Base-by-base conservation (phyloP, 2,113 vertebrate genomes). In the Laterallus jamaicensis region DNA sequence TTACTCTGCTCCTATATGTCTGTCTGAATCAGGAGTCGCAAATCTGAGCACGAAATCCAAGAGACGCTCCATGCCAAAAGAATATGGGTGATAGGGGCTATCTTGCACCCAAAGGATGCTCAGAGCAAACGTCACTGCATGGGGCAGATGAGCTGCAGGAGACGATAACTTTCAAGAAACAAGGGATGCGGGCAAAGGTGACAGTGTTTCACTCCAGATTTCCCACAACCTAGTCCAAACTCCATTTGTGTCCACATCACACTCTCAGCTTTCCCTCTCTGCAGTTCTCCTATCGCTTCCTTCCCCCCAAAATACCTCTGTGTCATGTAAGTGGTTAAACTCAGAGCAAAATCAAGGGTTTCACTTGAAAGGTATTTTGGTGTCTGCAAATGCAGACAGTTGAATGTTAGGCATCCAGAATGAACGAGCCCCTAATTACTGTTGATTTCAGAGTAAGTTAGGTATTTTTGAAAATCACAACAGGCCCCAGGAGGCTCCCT, bases 381-480 rank as follows among this genome's bases (percentile, higher is more conserved):
- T 56, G 15, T 12, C 68, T 82, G 55, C 74, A 85, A 52, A 79
- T 76, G 49, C 25, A 76, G 70, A 4, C 26, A 59, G 60, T 58
- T 86, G 54, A 2, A 5, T 54, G 26, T 18, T 79, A 82, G 49
- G 39, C 42, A 75, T 87, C 87, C n/a, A 82, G 55, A 70, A 56
- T 9, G 64, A 79, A 79, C 0, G 2, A 52, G 35, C 79, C 44
- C 55, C 58, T 82, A 73, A 69, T 88, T 88, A 44, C 55, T 59
- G 70, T 90, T 86, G 68, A 82, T 80, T 88, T 92, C 44, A 44
- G 85, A 44, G 22, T 63, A 54, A 63, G 55, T 44, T 69, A 28
- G 49, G 60, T 54, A 32, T 39, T 95, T 91, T 32, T 90, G 70
- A 88, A 62, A 91, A 80, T 56, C 59, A 18, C 31, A 74, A 11